Evolutionary conservation across 2,888 invertebrate species (phyloP).

Genomic region (Rotaria magnacalcarata): DNA sequence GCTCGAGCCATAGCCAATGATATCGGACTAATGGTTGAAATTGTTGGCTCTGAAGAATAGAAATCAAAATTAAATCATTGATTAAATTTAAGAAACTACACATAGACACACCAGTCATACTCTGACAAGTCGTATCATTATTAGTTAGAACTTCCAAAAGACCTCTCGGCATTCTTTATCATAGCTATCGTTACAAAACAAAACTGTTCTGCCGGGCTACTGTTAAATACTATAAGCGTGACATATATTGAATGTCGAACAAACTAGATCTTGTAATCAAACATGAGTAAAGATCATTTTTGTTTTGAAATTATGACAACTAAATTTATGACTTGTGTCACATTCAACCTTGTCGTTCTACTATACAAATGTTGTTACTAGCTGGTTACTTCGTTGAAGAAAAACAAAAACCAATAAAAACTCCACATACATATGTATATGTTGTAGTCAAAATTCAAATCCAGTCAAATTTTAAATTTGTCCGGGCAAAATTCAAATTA

Average conservation of each 20-base stretch:
- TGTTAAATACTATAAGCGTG: background rate
- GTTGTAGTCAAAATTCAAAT: too few relatives aligned
- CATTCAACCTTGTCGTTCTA: background rate
- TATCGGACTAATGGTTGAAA: slow-evolving; percentile 1
- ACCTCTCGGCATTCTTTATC: background rate
- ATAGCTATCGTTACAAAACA: background rate
- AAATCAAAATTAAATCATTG: background rate
- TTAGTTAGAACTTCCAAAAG: background rate
- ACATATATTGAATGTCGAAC: background rate
- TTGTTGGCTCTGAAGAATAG: background rate
- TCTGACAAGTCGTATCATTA: background rate
- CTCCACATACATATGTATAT: too few relatives aligned
- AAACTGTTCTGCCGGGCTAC: background rate
- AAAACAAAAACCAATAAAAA: background rate
- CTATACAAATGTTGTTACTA: background rate
- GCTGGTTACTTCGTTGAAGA: background rate
- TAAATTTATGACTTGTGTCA: background rate
- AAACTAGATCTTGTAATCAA: background rate
- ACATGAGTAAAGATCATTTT: background rate
- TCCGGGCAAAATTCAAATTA: too few relatives aligned
- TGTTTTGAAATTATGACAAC: background rate
- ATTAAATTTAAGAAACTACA: background rate
- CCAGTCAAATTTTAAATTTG: too few relatives aligned
- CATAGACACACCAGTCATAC: background rate
- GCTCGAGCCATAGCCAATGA: slow-evolving; percentile 39